A percentile compares a stretch with the other conserved stretches of the same genome.
These are phyloP conservation scores for Spodoptera litura DNA, from an alignment of 1,140 invertebrate genomes.

Conservation along the genomic window DNA sequence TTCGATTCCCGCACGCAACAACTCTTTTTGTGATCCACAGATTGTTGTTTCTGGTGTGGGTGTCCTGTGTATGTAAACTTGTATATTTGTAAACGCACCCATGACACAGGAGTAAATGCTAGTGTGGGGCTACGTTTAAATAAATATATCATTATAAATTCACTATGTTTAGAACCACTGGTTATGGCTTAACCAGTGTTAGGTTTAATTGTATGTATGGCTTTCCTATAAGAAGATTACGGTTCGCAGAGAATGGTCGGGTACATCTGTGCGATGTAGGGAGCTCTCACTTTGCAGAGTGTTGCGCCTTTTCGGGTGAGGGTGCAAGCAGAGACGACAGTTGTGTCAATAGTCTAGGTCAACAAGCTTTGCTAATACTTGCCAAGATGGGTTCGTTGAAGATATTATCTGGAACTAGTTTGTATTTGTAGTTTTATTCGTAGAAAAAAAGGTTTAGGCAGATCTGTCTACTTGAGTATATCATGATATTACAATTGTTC, in stretches of 20 bases:
- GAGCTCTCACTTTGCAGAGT: constrained; percentile 12
- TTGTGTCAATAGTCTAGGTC: constrained; percentile 36
- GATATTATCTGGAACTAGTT: neutral
- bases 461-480: too few relatives aligned
- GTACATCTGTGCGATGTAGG: constrained; percentile 33
- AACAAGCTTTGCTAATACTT: neutral
- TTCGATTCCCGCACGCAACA: too few relatives aligned
- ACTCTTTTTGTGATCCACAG: too few relatives aligned
- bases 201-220: constrained; percentile 77
- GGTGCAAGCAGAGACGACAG: constrained; percentile 7
- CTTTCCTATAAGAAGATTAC: constrained; percentile 73
- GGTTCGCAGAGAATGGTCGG: constrained; percentile 35
- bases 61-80: too few relatives aligned
- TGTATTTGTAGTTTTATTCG: too few relatives aligned
- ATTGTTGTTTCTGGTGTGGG: too few relatives aligned
- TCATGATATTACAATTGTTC: too few relatives aligned
- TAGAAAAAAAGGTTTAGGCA: too few relatives aligned
- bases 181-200: constrained; percentile 51
- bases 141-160: neutral
- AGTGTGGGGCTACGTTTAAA: too few relatives aligned
- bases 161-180: constrained; percentile 19
- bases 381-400: neutral
- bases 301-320: constrained; percentile 16
- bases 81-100: too few relatives aligned
- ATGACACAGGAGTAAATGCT: too few relatives aligned